These are phyloP conservation scores for Castor canadensis DNA, from an alignment of 2,113 vertebrate genomes.

Conservation along the genomic window DNA sequence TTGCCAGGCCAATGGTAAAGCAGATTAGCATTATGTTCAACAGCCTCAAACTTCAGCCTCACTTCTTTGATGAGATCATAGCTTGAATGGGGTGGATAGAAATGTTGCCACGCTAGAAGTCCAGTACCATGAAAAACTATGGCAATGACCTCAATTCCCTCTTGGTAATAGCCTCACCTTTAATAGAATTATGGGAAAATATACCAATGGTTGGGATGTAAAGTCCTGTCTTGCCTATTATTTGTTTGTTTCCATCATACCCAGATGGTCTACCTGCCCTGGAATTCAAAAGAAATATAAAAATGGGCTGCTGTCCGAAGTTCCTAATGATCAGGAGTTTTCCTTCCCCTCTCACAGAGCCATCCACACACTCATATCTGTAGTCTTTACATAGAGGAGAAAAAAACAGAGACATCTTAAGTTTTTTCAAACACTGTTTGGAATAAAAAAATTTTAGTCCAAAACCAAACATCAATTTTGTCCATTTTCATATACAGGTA, in stretches of 20 bases:
- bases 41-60: background rate
- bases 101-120: background rate
- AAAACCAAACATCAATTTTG: background rate
- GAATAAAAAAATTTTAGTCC: background rate
- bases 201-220: background rate
- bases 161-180: background rate
- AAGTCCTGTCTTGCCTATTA: too few species aligned
- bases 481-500: background rate
- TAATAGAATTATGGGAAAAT: background rate
- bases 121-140: background rate
- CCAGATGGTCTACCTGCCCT: constrained; percentile 87
- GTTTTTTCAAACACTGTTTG: background rate
- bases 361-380: constrained; percentile 95
- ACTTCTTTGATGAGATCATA: background rate
- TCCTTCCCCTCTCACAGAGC: constrained; percentile 94
- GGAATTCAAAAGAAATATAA: constrained; percentile 94
- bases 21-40: background rate
- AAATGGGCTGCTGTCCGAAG: constrained; percentile 91
- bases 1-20: background rate
- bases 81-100: background rate
- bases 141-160: background rate
- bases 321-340: constrained; percentile 94
- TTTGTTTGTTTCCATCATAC: background rate
- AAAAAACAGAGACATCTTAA: background rate
- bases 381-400: constrained; percentile 86